These are phyloP conservation scores for Hyla sarda DNA, from an alignment of 2,113 vertebrate genomes.

Conservation along the genomic window DNA sequence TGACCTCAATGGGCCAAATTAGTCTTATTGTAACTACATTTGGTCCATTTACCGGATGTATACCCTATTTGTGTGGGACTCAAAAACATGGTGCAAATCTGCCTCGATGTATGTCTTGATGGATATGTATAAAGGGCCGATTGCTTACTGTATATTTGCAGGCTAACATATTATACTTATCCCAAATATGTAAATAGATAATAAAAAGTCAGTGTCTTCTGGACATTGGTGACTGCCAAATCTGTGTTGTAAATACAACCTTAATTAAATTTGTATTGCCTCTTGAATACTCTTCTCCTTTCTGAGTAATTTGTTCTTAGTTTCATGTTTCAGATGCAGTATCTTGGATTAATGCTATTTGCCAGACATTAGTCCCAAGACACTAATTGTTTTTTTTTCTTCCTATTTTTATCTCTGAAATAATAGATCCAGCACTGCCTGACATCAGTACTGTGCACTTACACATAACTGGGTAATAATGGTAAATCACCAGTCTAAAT, in stretches of 20 bases:
- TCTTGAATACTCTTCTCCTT: background rate
- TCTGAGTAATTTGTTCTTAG: background rate
- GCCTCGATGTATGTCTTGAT: too few species aligned
- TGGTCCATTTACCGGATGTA: too few species aligned
- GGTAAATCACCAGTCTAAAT: background rate
- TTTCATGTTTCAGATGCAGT: background rate
- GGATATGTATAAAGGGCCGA: too few species aligned
- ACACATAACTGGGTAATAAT: background rate
- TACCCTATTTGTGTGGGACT: too few species aligned
- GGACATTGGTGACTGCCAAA: too few species aligned
- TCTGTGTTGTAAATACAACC: background rate
- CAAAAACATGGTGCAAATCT: too few species aligned
- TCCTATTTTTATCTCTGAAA: background rate
- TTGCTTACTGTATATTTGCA: too few species aligned
- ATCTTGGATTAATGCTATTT: background rate
- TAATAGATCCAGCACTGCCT: background rate
- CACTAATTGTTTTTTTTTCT: constrained; percentile 12
- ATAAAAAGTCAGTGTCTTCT: too few species aligned
- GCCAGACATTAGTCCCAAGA: background rate
- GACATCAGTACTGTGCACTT: background rate
- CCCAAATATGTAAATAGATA: too few species aligned
- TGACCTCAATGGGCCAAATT: too few species aligned
- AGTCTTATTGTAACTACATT: too few species aligned
- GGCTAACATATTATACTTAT: too few species aligned
- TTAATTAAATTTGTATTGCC: background rate